Conservation (phyloP, 2,797 vertebrate genomes). For the Numenius phaeopus region DNA sequence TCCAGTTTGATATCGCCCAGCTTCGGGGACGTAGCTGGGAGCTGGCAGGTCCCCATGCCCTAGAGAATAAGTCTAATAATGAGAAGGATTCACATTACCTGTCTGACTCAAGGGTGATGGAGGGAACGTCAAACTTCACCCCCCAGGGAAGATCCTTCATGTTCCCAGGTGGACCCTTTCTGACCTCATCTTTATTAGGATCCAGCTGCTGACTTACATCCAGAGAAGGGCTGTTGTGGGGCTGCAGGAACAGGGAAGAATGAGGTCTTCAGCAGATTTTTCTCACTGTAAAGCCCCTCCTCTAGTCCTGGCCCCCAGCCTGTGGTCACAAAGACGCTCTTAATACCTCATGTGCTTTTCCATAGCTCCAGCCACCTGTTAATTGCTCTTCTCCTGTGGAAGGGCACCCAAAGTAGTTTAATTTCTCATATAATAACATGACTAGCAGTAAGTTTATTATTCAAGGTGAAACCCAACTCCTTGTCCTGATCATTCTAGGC, state of each 20-base stretch:
- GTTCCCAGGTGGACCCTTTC: neutral
- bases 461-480: neutral
- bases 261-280: neutral
- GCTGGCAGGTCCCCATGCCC: neutral
- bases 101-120: conserved; percentile 52
- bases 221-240: conserved; percentile 48
- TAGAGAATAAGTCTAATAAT: neutral
- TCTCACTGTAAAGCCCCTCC: neutral
- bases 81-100: conserved; percentile 54
- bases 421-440: neutral
- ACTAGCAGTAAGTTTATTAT: neutral
- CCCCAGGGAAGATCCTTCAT: conserved; percentile 6
- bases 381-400: neutral
- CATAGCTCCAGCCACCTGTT: neutral
- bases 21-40: neutral
- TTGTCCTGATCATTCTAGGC: neutral
- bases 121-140: conserved; percentile 41
- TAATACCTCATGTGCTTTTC: neutral
- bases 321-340: neutral
- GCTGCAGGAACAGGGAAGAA: neutral
- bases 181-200: conserved; percentile 41
- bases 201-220: conserved; percentile 22
- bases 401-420: neutral
- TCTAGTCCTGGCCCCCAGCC: neutral
- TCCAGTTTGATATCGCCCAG: neutral